Evolutionary conservation across 2,888 invertebrate species (phyloP), one percentile per base, ranked within the genome.

Genomic region (Agrypnus murinus): DNA sequence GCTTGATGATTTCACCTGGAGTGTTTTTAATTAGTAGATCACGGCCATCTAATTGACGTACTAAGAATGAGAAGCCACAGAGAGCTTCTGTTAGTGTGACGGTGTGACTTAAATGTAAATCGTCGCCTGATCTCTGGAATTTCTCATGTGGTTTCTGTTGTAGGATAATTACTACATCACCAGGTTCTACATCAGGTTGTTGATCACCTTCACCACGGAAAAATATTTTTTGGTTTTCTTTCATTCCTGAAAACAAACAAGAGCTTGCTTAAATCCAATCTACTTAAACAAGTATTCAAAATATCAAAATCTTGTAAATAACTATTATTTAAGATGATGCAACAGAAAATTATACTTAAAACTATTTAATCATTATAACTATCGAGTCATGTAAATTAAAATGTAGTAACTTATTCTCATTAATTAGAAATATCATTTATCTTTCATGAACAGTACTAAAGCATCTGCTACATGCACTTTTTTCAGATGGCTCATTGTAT

Each of bases 181-280:
- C 97, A 12, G 95, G 91, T 79, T 94, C 93, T 36, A 93, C 89
- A 73, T 92, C 94, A 63, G 95, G 95, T 87, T 93, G 89, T 81
- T 97, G 97, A 84, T 98, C 95, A 34, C 97, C 97, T 86, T 97
- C 96, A 38, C 95, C 94, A 76, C 92, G 87, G 83, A 97, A 96
- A 78, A 90, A 90, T 73, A 98, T 93, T 84, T 94, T 95, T 83
- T 96, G 93, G 79, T 92, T 92, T 80, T 97, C 93, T 73, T 89
- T 89, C 93, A 96, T 96, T 25, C 85, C 80, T 75, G 48, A n/a
- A 60, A 66, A 48, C 15, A n/a, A n/a, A n/a, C n/a, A n/a, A n/a
- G n/a, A n/a, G n/a, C n/a, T n/a, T n/a, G n/a, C n/a, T n/a, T n/a
- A n/a, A n/a, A n/a, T n/a, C n/a, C n/a, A n/a, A n/a, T n/a, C n/a